Conservation (phyloP, 2,888 invertebrate species). For the Eupithecia insigniata region DNA sequence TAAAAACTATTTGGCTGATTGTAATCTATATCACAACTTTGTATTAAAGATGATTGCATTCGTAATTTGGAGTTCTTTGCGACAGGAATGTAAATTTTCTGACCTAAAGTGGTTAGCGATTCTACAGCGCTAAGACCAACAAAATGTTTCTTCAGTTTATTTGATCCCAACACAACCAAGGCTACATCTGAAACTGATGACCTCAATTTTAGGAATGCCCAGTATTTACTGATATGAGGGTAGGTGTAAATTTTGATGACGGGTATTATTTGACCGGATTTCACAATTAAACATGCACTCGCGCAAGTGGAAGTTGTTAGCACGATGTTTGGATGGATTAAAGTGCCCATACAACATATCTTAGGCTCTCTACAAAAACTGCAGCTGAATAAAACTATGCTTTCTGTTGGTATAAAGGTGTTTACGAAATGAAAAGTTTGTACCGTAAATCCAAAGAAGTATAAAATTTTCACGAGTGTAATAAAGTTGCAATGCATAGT, state of each 20-base stretch:
- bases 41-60: constrained; percentile 50
- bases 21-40: constrained; percentile 48
- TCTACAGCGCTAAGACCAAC: constrained; percentile 55
- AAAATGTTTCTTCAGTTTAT: constrained; percentile 1
- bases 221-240: constrained; percentile 28
- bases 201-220: not conserved
- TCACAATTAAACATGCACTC: constrained; percentile 52
- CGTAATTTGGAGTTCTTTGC: constrained; percentile 39
- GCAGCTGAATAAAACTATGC: constrained; percentile 56
- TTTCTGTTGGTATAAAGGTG: constrained; percentile 47
- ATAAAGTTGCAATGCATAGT: constrained; percentile 16
- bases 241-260: constrained; percentile 45
- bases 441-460: constrained; percentile 12
- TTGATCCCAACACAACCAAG: constrained; percentile 14
- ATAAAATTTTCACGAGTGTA: constrained; percentile 21
- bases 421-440: constrained; percentile 27
- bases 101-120: constrained; percentile 48
- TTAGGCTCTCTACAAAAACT: constrained; percentile 38
- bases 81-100: constrained; percentile 53
- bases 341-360: constrained; percentile 60
- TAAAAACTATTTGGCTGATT: constrained; percentile 45
- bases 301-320: constrained; percentile 64
- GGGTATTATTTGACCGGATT: constrained; percentile 28
- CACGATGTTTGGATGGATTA: constrained; percentile 54
- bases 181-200: constrained; percentile 16